A percentile compares a stretch with the other conserved stretches of the same genome.
phyloP scores from a whole-genome alignment of 2,888 invertebrate genomes.

The Coelinius sp. region DNA sequence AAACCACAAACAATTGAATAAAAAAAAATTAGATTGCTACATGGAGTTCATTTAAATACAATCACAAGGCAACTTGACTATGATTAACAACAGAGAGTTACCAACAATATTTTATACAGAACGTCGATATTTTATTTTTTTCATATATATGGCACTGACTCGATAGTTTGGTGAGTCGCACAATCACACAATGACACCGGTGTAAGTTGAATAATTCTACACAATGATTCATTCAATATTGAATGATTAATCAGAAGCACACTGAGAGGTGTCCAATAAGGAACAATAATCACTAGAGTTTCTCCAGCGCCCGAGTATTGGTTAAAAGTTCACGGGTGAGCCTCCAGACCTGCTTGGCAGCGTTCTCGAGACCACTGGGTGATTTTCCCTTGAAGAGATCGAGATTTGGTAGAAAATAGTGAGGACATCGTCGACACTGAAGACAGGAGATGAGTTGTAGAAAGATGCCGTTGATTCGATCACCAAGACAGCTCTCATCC shows the following conservation, averaged over 20 bases:
- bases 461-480: constrained; percentile 93
- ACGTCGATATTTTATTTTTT: constrained; percentile 41
- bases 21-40: constrained; percentile 27
- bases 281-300: constrained; percentile 76
- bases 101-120: constrained; percentile 44
- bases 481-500: constrained; percentile 92
- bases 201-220: not conserved
- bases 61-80: constrained; percentile 17
- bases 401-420: constrained; percentile 93
- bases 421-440: constrained; percentile 94
- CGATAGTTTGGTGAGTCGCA: constrained; percentile 40
- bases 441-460: constrained; percentile 96
- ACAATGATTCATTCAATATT: not conserved
- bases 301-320: constrained; percentile 91
- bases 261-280: not conserved
- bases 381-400: constrained; percentile 95
- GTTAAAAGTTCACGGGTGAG: constrained; percentile 92
- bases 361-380: constrained; percentile 90
- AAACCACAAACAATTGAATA: not conserved
- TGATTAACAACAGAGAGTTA: constrained; percentile 29
- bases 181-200: constrained; percentile 46
- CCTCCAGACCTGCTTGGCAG: constrained; percentile 94
- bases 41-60: constrained; percentile 30
- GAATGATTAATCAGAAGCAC: constrained; percentile 19
- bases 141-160: constrained; percentile 45